Evolutionary conservation across 1,140 invertebrate genomes (phyloP).

Genomic region (Zophobas morio): DNA sequence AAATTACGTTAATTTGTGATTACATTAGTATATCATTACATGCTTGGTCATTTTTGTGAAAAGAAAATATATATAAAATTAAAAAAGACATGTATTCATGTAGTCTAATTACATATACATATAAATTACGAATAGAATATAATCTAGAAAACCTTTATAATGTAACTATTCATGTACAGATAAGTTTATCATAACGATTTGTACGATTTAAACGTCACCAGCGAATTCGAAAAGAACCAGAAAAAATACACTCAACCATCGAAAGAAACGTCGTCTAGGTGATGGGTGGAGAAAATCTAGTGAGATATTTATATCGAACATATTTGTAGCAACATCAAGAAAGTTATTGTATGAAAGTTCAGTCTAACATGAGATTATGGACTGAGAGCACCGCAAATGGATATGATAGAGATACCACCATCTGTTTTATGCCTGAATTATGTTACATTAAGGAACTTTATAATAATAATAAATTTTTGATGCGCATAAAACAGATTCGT

Average conservation of each 20-base stretch:
- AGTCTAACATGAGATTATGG: slow-evolving; percentile 43
- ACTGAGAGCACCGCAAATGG: slow-evolving; percentile 51
- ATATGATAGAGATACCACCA: slow-evolving; percentile 45
- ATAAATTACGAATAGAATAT: slow-evolving; percentile 48
- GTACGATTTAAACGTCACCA: slow-evolving; percentile 41
- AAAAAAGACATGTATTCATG: slow-evolving; percentile 49
- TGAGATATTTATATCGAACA: slow-evolving; percentile 5
- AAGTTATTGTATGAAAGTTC: slow-evolving; percentile 44
- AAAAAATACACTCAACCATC: background rate
- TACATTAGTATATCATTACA: slow-evolving; percentile 50
- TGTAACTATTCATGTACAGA: slow-evolving; percentile 52
- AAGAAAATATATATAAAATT: slow-evolving; percentile 53
- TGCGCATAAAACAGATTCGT: slow-evolving; percentile 36
- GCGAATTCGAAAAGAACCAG: too few relatives aligned
- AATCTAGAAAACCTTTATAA: slow-evolving; percentile 50
- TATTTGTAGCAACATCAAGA: slow-evolving; percentile 49
- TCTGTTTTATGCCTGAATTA: slow-evolving; percentile 5
- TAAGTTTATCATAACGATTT: slow-evolving; percentile 48
- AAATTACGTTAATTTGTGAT: slow-evolving; percentile 49
- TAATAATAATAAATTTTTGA: background rate
- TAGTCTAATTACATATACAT: slow-evolving; percentile 42
- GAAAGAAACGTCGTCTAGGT: slow-evolving; percentile 1
- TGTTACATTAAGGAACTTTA: slow-evolving; percentile 24
- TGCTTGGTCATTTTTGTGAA: slow-evolving; percentile 56
- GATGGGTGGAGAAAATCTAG: slow-evolving; percentile 6